Base-by-base conservation (phyloP, 2,888 invertebrate genomes). In the Gonocerus acuteangulatus region DNA sequence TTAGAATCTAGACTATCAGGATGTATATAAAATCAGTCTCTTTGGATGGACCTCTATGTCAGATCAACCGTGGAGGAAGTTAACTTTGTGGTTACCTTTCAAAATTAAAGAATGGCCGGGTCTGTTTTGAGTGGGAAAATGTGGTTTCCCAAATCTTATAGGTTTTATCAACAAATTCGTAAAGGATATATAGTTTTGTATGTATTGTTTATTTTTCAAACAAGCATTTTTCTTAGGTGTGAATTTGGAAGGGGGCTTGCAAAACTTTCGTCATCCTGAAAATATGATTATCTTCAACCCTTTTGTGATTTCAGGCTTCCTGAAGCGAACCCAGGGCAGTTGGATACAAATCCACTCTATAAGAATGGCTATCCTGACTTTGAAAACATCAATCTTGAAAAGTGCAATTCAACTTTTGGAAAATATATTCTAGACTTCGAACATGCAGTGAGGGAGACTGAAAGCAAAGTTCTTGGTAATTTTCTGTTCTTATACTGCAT, bases 401-500 rank as follows among this genome's bases (percentile, higher is more conserved):
- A 87, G 74, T 92, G 91, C 72, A 80, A 89, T 62, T 87, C 87
- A 1, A 86, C 89, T 3, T 84, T 94, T 68, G 90, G 88, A 27
- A 89, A 86, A 72, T 85, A 90, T 70, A 82, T 89, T 1, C 76
- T 89, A 32, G 86, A 89, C 62, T 88, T 88, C 71, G 94, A 95
- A 74, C 82, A 84, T 69, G 81, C 82, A 15, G 80, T 92, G 0
- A 80, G 80, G 70, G 77, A 81, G 39, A 75, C 92, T 52, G 92
- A 89, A 71, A 76, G 79, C 54, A 74, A 76, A 34, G 70, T 85
- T 19, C 71, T 74, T 70, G 72, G 77, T 75, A 72, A 68, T 68
- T 11, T 42, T 21, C 11, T 2, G 15, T 51, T 72, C 69, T 16
- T 13, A 0, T 49, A 32, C 9, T 11, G 13, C 21, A 48, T 44